Percentiles rank a stretch among this genome's conserved stretches.
Conservation (phyloP, 2,888 invertebrate species). For the Agapostemon virescens region DNA sequence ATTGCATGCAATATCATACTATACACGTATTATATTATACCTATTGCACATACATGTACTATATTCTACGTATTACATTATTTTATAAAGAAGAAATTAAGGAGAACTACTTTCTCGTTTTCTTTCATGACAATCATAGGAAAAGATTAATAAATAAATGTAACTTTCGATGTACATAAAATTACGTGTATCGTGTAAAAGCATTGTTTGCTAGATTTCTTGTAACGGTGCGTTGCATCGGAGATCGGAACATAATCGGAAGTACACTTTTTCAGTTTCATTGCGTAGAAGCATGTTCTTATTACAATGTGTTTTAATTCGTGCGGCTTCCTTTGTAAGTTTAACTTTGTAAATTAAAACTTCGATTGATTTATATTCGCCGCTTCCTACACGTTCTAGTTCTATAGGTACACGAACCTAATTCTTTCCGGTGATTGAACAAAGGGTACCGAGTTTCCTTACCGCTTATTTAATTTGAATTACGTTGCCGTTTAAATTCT, state of each 20-base stretch:
- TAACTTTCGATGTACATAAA: background rate
- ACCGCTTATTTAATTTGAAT: conserved; percentile 8
- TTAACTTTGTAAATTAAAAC: conserved; percentile 1
- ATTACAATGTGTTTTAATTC: background rate
- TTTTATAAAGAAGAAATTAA: background rate
- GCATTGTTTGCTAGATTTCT: background rate
- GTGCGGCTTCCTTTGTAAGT: background rate
- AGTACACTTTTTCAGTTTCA: background rate
- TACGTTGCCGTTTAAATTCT: background rate
- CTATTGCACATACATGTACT: background rate
- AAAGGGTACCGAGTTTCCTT: conserved; percentile 6
- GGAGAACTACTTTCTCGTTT: background rate
- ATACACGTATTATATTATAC: too few species aligned
- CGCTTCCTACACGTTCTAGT: conserved; percentile 3
- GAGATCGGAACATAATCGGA: background rate
- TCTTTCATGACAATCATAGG: background rate
- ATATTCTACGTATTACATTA: background rate
- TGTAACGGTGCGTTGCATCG: background rate
- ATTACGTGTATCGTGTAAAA: background rate
- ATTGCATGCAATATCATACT: too few species aligned
- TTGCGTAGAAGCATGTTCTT: background rate
- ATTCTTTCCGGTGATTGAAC: conserved; percentile 1
- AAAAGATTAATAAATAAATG: background rate
- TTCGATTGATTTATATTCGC: conserved; percentile 5
- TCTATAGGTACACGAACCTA: background rate